Evolutionary conservation across 2,113 vertebrate genomes (phyloP), one percentile per base, ranked within the genome.

Genomic region (Ammodytes marinus): DNA sequence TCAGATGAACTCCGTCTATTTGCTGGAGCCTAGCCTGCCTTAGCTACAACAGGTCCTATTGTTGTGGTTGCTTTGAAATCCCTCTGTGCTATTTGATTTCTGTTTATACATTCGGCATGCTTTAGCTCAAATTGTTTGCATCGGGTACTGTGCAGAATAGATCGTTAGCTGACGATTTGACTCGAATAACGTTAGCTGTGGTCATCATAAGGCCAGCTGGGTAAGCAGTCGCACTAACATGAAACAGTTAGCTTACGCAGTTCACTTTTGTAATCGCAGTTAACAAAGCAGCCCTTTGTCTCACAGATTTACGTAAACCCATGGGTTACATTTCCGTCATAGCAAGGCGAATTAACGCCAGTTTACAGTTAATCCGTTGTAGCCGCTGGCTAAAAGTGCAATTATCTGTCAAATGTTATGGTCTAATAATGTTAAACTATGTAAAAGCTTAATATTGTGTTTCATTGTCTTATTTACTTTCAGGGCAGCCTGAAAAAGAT

Each of bases 1-100:
- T 90, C 86, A 77, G 50, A 82, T 84, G 89, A 91, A 80, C 87
- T 71, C 89, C 93, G 93, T 91, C 88, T 93, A 93, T 90, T 92
- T 94, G 74, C 91, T 92, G 91, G 90, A 91, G 72, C 79, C 15
- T 27, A 65, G 66, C 61, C 69, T 58, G 39, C 27, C 19, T 75
- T 79, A 78, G 82, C 88, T 77, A 91, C 85, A 88, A 82, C 85
- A 90, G 78, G 72, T 88, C 73, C 69, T 49, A 80, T 83, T 89
- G 87, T 88, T 92, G 4, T 69, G 72, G 9, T 70, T 43, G 13
- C 15, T 52, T 53, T 68, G 53, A 70, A 17, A 76, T 61, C 4
- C 54, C 4, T 19, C 13, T 10, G 42, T 63, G 6, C 13, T 13
- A 3, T 57, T 66, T 53, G 15, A 66, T 52, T 46, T 9, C 39